Evolutionary conservation across 1,140 invertebrate genomes (phyloP), one percentile per base, ranked within the genome.

Genomic region (Eupristina koningsbergeri): DNA sequence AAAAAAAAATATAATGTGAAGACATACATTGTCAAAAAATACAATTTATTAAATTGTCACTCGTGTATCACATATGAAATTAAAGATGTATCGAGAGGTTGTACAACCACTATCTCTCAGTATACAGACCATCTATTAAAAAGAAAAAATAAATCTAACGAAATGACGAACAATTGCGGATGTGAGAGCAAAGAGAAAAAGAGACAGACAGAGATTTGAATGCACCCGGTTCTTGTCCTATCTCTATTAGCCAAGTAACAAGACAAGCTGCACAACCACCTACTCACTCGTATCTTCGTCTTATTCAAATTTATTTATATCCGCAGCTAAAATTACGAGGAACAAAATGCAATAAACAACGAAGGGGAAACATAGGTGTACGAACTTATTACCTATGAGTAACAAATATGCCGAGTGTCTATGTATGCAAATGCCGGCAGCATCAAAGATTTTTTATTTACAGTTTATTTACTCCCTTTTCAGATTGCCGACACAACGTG

Each of bases 241-340:
- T 92, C 90, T 91, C 89, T 91, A 92, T 91, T 92, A 91, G 89
- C 90, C 85, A 86, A 91, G 89, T 88, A 88, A 91, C 89, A 88
- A 88, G 86, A 82, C 86, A 85, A 87, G 39, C 84, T 17, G 8
- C 45, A 86, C 87, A 88, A 84, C 86, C 87, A 88, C 83, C 86
- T 80, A 86, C 89, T 86, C 86, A 88, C 89, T 86, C 86, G 87
- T 90, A 89, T 89, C 89, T 87, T 80, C 34, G 80, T 86, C 88
- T 88, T 87, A 87, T 87, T 88, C 87, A 77, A 86, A 87, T 87
- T 90, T 90, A 89, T 89, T 91, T 90, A 87, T 87, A n/a, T 85
- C 86, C 41, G 29, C 53, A 22, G 19, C 17, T 31, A 26, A 5
- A 67, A 67, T 7, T 11, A 34, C 31, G 19, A 3, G 31, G 31